phyloP scores from a whole-genome alignment of 2,797 vertebrate genomes.

The Leucoraja ocellata region DNA sequence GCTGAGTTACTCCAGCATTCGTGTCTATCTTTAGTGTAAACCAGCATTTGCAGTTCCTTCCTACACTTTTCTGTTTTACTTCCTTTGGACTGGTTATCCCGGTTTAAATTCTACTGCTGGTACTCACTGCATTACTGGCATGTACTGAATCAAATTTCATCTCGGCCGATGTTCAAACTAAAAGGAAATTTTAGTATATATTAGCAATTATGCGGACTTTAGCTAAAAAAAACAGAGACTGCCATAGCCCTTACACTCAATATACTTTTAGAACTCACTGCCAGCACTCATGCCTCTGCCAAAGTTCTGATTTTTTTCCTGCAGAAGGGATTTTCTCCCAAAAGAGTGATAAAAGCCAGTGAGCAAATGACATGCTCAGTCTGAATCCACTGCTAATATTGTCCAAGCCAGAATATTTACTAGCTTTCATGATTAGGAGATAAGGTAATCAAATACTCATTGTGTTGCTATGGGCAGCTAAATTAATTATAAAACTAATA shows the following conservation, averaged over 20 bases:
- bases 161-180: not conserved
- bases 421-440: not conserved
- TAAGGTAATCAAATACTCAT: not conserved
- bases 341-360: conserved; percentile 15
- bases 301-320: not conserved
- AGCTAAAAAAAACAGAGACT: not conserved
- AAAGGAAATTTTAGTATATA: not conserved
- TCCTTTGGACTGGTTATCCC: not conserved
- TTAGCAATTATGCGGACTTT: not conserved
- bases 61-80: too few relatives aligned
- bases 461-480: not conserved
- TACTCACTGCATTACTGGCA: not conserved
- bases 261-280: not conserved
- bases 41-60: too few relatives aligned
- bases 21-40: too few relatives aligned
- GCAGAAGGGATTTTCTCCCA: not conserved
- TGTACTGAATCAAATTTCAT: not conserved
- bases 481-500: not conserved
- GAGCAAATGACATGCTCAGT: not conserved
- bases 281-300: not conserved
- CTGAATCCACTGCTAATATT: not conserved
- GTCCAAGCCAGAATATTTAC: not conserved
- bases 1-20: too few relatives aligned
- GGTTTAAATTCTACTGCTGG: not conserved
- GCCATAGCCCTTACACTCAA: not conserved